Conservation (phyloP, 2,888 invertebrate genomes). For the Gisinianus flammeolus region DNA sequence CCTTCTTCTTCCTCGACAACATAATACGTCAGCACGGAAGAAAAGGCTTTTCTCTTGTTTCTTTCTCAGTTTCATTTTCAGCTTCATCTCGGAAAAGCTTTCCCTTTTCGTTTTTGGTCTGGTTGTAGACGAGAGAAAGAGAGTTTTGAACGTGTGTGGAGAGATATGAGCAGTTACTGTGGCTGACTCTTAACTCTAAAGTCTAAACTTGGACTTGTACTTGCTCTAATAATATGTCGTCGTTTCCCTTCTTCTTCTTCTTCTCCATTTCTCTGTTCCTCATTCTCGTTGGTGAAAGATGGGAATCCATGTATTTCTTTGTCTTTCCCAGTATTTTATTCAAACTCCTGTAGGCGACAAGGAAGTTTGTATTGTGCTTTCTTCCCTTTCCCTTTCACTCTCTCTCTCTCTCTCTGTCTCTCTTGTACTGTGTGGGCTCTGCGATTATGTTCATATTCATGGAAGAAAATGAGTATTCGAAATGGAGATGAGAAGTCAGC, state of each 20-base stretch:
- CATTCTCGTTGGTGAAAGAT: constrained; percentile 23
- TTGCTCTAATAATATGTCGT: too few relatives aligned
- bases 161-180: too few relatives aligned
- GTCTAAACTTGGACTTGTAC: too few relatives aligned
- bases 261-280: not conserved
- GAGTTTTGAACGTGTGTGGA: too few relatives aligned
- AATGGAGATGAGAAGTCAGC: constrained; percentile 46
- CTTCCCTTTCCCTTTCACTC: too few relatives aligned
- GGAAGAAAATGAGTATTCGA: constrained; percentile 28
- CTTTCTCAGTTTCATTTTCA: not conserved
- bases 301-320: constrained; percentile 43
- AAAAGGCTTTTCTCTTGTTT: constrained; percentile 12
- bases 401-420: too few relatives aligned
- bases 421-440: too few relatives aligned
- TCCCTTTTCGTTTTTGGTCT: not conserved
- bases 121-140: not conserved
- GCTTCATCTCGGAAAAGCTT: not conserved
- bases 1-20: constrained; percentile 17
- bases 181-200: too few relatives aligned
- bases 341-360: constrained; percentile 53
- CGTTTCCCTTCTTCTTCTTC: too few relatives aligned
- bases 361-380: constrained; percentile 43
- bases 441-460: constrained; percentile 21
- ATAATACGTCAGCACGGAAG: constrained; percentile 29
- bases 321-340: constrained; percentile 44